Evolutionary conservation across 2,113 vertebrate species (phyloP).

Genomic region (Pavo muticus): DNA sequence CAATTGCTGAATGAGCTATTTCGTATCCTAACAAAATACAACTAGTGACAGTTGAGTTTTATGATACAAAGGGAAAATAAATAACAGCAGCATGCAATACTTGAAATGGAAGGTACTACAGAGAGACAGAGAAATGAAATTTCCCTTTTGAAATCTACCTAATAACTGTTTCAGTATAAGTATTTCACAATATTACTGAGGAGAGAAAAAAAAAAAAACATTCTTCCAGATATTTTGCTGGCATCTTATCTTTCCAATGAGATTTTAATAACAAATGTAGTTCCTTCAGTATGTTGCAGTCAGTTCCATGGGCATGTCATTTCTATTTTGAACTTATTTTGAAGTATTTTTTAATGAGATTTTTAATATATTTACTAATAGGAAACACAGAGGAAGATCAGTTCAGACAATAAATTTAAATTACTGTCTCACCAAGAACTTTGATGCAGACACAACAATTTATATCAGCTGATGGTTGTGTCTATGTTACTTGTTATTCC

Average conservation of each 20-base stretch:
- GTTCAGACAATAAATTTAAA: slow-evolving; percentile 16
- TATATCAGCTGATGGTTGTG: neutral
- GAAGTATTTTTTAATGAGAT: neutral
- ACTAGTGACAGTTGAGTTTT: slow-evolving; percentile 20
- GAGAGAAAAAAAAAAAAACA: neutral
- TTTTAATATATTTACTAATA: neutral
- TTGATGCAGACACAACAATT: neutral
- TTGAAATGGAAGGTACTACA: slow-evolving; percentile 15
- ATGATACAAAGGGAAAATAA: slow-evolving; percentile 61
- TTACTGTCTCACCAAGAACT: slow-evolving; percentile 16
- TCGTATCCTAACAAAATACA: slow-evolving; percentile 62
- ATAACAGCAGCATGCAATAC: slow-evolving; percentile 18
- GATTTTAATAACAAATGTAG: neutral
- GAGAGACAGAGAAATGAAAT: slow-evolving; percentile 8
- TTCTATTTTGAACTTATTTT: neutral
- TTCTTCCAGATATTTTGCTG: slow-evolving; percentile 23
- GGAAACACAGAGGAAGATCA: neutral
- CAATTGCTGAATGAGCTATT: slow-evolving; percentile 53
- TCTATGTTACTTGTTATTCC: slow-evolving; percentile 8
- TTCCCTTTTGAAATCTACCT: slow-evolving; percentile 22
- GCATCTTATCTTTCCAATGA: slow-evolving; percentile 27
- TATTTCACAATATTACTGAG: neutral
- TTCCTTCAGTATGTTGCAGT: neutral
- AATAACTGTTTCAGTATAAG: neutral
- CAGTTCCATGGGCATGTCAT: neutral